Base-by-base conservation (phyloP, 2,888 invertebrate genomes). In the Reticulitermes lucifugus region DNA sequence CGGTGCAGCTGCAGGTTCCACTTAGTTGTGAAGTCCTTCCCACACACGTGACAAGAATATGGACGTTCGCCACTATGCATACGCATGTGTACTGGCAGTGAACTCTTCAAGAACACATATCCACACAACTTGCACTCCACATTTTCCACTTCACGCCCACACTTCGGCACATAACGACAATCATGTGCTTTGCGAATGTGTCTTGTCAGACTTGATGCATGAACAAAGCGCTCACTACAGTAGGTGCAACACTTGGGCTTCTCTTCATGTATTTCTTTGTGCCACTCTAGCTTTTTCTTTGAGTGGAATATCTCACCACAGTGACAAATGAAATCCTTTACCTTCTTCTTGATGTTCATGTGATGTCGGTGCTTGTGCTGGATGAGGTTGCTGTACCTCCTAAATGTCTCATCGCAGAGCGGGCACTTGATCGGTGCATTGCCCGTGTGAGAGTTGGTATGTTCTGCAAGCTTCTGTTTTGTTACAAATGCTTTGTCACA, bases 1-100 rank as follows among this genome's bases (percentile, higher is more conserved):
- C 95, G 95, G 91, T 98, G 97, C 88, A 96, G 93, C 90, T 97
- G 96, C 83, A 97, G 92, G 91, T 97, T 97, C 96, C 97, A 97
- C 90, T 96, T 96, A 88, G 97, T 97, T 88, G 96, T 95, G 92
- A 97, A 97, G 55, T 94, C 93, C 90, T 97, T 97, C 89, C 94
- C 96, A 92, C 98, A 97, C 84, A 97, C 94, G 84, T 94, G 92
- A 91, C 98, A 98, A 86, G 94, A 92, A 92, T 94, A 95, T n/a
- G 96, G 96, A 84, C 94, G 93, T 90, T 94, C 93, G 87, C 96
- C 95, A 88, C 93, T 94, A 92, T 97, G 97, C 82, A 96, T 96
- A 41, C 94, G 93, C 90, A 97, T 93, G 90, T 97, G 97, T 9
- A 95, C 94, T 86, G 96, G 95, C 83, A 97, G 92, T 86, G 97